Evolutionary conservation across 2,113 vertebrate species (phyloP).

Genomic region (Hystrix brachyura): DNA sequence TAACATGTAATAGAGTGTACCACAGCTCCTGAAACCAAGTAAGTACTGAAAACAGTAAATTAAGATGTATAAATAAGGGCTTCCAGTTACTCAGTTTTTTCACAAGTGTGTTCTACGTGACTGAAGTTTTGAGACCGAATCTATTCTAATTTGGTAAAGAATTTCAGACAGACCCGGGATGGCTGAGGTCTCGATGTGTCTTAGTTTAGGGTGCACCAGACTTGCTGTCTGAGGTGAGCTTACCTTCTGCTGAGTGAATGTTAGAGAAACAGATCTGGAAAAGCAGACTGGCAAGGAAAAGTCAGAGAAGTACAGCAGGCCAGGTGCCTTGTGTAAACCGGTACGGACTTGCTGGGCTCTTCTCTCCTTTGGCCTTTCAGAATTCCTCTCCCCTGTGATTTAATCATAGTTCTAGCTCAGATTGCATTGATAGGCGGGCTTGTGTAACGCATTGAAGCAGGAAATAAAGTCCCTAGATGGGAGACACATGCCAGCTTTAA

Average conservation of each 20-base stretch:
- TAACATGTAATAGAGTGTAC: neutral
- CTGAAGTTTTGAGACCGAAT: neutral
- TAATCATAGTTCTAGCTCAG: conserved; percentile 12
- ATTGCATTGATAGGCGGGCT: conserved; percentile 38
- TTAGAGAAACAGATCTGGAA: neutral
- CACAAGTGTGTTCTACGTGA: too few relatives aligned
- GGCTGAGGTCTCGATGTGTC: neutral
- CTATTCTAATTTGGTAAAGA: neutral
- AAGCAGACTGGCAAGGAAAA: neutral
- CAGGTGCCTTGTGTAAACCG: fast-evolving
- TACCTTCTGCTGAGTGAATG: neutral
- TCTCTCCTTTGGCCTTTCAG: neutral
- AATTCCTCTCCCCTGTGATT: neutral
- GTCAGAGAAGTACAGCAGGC: neutral
- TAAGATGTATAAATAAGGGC: neutral
- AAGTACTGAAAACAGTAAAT: neutral
- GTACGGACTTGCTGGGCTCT: neutral
- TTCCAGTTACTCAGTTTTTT: neutral
- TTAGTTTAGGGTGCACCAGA: neutral
- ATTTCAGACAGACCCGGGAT: neutral
- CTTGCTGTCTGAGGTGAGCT: neutral
- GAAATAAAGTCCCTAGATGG: neutral
- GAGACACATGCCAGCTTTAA: neutral
- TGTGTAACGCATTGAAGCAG: neutral
- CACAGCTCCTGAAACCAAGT: neutral